Evolutionary conservation across 1,140 invertebrate genomes (phyloP), one percentile per base, ranked within the genome.

Genomic region (Caenorhabditis briggsae): DNA sequence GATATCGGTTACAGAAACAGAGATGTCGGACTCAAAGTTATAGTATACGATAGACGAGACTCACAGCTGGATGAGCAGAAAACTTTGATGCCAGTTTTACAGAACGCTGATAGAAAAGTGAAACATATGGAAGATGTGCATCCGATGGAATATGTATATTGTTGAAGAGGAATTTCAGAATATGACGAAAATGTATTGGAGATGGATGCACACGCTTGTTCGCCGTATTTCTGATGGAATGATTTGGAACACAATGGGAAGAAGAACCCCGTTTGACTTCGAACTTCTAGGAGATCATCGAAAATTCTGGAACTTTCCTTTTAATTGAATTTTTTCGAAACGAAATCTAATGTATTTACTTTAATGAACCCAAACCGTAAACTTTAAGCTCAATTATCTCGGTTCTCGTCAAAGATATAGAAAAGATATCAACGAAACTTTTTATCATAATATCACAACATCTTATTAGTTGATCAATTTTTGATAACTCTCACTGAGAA

Each of bases 151-250:
- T 78, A 78, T 11, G 70, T 78, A 11, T 78, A 78, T 41, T 78
- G 70, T 50, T 78, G 18, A 50, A 78, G 70, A 9, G 46, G n/a
- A 20, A 78, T 46, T n/a, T 11, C 20, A 7, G 70, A 78, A 78
- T 78, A n/a, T 50, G 70, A 78, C 2, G 46, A 78, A 50, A 78
- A 78, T 78, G 70, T 78, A 48, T 12, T 43, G 5, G 70, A 78
- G 5, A 78, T 50, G 20, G 46, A 53, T 2, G 70, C 46, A 14
- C 70, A 78, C 23, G 46, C 70, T 78, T 78, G 70, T 78, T 78
- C 70, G 20, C 70, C 70, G 70, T 78, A 78, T 50, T 78, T 78
- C 14, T 78, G 70, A 78, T 78, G 70, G 23, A 78, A 78, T 78
- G 46, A 48, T 78, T 78, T 50, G 12, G 70, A 78, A 33, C 70